These are phyloP conservation scores for Microplitis demolitor DNA, from an alignment of 1,140 invertebrate species.

Conservation along the genomic window DNA sequence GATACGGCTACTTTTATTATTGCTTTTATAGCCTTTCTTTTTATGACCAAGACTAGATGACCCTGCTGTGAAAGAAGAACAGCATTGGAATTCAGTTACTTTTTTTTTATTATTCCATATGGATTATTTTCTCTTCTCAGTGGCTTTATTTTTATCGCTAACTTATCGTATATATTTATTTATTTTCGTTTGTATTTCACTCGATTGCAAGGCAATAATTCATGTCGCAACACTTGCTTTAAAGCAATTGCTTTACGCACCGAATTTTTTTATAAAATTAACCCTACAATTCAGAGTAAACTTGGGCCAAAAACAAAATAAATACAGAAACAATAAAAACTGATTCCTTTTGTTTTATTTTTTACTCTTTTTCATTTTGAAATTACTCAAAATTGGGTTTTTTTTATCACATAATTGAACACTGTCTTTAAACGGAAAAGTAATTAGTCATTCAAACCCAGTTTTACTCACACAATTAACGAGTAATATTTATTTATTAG, in stretches of 20 bases:
- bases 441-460: too few species aligned
- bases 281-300: too few species aligned
- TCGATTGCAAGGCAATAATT: constrained; percentile 21
- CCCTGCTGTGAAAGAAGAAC: background rate
- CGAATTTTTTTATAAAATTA: too few species aligned
- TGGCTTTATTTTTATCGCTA: background rate
- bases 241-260: background rate
- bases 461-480: too few species aligned
- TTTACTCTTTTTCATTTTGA: too few species aligned
- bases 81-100: background rate
- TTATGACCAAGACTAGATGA: background rate
- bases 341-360: too few species aligned
- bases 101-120: background rate
- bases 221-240: constrained; percentile 17
- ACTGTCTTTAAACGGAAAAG: too few species aligned
- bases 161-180: background rate
- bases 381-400: too few species aligned
- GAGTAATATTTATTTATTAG: too few species aligned
- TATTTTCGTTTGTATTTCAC: background rate
- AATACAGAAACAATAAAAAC: too few species aligned
- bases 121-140: background rate
- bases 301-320: too few species aligned
- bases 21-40: background rate
- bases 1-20: background rate
- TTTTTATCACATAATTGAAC: too few species aligned